These are phyloP conservation scores for Scyliorhinus canicula DNA, from an alignment of 2,797 vertebrate species.

Conservation along the genomic window DNA sequence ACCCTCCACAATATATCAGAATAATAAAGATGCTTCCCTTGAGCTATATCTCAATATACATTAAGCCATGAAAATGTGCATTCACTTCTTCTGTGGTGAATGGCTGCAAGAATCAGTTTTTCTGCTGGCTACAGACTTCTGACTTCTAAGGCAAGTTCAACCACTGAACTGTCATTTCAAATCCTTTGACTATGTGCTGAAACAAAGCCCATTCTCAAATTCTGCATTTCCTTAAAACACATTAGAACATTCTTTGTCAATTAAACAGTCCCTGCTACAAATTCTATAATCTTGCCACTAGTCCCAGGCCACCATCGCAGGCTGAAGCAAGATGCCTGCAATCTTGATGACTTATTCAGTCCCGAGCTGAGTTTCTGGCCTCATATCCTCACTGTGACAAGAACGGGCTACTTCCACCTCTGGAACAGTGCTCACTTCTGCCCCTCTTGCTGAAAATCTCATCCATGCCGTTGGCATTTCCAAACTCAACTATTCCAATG, in stretches of 20 bases:
- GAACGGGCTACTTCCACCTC: neutral
- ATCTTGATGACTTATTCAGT: neutral
- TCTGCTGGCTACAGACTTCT: slow-evolving; percentile 9
- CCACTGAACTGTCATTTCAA: neutral
- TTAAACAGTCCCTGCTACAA: neutral
- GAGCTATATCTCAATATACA: slow-evolving; percentile 16
- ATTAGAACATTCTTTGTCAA: neutral
- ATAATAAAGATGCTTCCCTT: slow-evolving; percentile 30
- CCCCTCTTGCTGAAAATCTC: neutral
- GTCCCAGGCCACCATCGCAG: neutral
- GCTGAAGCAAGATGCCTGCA: neutral
- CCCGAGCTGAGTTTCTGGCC: neutral
- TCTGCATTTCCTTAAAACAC: neutral
- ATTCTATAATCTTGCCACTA: neutral
- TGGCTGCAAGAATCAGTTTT: neutral
- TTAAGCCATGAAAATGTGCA: neutral
- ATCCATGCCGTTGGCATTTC: neutral
- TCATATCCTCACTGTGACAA: neutral
- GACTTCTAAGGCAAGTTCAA: neutral
- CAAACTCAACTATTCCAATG: neutral
- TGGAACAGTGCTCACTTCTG: neutral
- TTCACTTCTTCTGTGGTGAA: neutral
- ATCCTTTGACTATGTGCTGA: neutral
- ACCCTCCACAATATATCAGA: slow-evolving; percentile 26
- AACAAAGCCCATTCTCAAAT: neutral